These are phyloP conservation scores for Acropora yongei DNA, from an alignment of 64 coral and sea anemone genomes.

Conservation along the genomic window DNA sequence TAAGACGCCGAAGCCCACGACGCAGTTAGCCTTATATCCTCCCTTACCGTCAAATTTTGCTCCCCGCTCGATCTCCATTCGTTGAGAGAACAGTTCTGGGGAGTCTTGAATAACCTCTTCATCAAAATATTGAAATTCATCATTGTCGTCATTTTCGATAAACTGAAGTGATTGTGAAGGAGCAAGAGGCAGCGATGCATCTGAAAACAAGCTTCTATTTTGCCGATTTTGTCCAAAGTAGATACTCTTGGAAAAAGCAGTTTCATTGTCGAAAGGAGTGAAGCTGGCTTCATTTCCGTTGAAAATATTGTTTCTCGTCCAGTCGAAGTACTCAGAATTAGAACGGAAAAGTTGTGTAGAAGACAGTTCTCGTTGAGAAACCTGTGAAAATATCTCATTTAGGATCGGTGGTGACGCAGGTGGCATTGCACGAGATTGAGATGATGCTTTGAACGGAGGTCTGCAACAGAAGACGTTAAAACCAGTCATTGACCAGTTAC, in stretches of 20 bases:
- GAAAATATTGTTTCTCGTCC: background rate
- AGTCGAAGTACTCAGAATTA: conserved; percentile 59
- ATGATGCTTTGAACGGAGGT: conserved; percentile 15
- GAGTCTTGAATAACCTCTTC: conserved; percentile 57
- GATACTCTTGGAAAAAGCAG: background rate
- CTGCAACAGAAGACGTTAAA: background rate
- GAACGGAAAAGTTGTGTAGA: conserved; percentile 73
- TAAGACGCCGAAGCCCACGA: too few relatives aligned
- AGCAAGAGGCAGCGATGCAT: background rate
- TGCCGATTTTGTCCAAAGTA: background rate
- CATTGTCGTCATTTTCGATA: background rate
- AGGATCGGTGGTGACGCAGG: conserved; percentile 60
- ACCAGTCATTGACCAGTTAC: background rate
- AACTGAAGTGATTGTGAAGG: background rate
- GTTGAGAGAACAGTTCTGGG: conserved; percentile 55
- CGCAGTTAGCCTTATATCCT: background rate
- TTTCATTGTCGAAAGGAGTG: background rate
- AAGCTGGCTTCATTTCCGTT: background rate
- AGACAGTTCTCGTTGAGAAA: conserved; percentile 62
- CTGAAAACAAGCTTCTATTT: background rate
- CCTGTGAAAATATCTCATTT: conserved; percentile 72
- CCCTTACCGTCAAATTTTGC: background rate
- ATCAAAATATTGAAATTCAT: conserved; percentile 2
- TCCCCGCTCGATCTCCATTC: background rate
- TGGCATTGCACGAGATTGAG: conserved; percentile 12